Evolutionary conservation across 1,140 invertebrate species (phyloP).

Genomic region (Paraescarpia echinospica): DNA sequence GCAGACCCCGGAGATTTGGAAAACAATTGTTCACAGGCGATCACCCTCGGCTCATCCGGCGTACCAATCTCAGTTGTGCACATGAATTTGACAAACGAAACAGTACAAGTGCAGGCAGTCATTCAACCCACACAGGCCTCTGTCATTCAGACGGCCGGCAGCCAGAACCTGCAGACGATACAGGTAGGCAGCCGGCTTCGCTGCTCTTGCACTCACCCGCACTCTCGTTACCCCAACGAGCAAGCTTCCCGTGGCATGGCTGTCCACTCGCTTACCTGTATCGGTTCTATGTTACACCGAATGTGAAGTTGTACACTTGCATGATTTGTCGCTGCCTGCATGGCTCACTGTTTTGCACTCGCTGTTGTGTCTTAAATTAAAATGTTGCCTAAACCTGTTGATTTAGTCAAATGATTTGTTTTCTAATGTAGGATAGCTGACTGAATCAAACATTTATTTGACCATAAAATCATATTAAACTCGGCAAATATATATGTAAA

Average conservation of each 20-base stretch:
- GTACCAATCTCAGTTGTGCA: neutral
- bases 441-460: too few species aligned
- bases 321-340: neutral
- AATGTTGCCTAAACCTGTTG: neutral
- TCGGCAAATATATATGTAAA: too few species aligned
- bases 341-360: neutral
- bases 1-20: neutral
- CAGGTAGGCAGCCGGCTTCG: neutral
- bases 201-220: neutral
- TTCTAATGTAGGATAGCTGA: neutral
- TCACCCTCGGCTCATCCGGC: neutral
- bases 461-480: too few species aligned
- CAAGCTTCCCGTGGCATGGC: neutral
- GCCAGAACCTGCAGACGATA: neutral
- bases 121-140: constrained; percentile 3
- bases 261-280: neutral
- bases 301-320: neutral
- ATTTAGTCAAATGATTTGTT: neutral
- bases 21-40: constrained; percentile 5
- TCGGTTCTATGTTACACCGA: neutral
- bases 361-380: neutral
- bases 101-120: neutral
- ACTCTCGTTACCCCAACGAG: neutral
- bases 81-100: neutral
- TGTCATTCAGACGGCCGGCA: neutral